phyloP scores from a whole-genome alignment of 2,888 invertebrate genomes.

The Eupithecia pulchellata region DNA sequence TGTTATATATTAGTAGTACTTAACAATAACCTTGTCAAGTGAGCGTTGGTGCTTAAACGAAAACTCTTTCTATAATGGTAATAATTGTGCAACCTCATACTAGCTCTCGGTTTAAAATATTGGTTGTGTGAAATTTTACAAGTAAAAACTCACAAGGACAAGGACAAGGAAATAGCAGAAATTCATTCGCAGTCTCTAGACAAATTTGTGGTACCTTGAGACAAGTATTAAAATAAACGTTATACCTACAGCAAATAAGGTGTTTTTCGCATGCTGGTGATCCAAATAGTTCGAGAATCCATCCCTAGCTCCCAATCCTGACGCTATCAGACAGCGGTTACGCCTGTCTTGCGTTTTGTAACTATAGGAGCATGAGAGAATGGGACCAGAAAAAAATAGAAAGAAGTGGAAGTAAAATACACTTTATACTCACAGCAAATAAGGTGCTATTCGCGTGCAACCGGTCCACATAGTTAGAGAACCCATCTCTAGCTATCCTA shows the following conservation, averaged over 20 bases:
- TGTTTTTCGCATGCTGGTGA: neutral
- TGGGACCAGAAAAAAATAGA: neutral
- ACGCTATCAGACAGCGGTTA: neutral
- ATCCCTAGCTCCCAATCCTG: neutral
- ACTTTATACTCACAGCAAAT: constrained; percentile 83
- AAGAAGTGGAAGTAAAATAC: neutral
- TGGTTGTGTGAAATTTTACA: neutral
- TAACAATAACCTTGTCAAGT: neutral
- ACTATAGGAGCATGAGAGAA: neutral
- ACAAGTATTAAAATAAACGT: neutral
- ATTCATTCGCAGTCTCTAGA: neutral
- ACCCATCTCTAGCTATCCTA: neutral
- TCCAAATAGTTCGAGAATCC: neutral
- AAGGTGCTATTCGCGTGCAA: constrained; percentile 7
- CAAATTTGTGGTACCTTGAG: neutral
- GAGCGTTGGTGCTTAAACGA: neutral
- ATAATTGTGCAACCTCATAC: neutral
- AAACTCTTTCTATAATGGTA: neutral
- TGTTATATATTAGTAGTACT: neutral
- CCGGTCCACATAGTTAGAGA: neutral
- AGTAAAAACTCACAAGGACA: neutral
- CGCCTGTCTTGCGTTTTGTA: neutral
- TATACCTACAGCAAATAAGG: constrained; percentile 83
- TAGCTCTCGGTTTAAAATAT: neutral
- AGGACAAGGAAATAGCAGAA: neutral